Evolutionary conservation across 2,113 vertebrate genomes (phyloP), one percentile per base, ranked within the genome.

Genomic region (Cavia porcellus): DNA sequence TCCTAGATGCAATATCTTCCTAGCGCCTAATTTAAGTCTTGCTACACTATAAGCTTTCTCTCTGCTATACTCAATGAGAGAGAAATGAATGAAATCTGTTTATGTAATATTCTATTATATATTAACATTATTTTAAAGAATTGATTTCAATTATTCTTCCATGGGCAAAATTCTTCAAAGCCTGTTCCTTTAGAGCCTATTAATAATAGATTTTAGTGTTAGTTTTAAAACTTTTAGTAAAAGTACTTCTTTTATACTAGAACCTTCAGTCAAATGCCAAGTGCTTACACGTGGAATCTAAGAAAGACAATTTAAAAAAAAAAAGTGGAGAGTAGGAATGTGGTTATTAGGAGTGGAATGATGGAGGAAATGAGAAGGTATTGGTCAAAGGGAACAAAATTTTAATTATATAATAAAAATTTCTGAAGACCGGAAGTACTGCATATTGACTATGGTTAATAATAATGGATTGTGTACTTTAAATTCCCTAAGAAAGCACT

Each of bases 111-210:
- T 68, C 14, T 35, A 68, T n/a, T 20, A 4, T 66, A 45, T 47
- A 55, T 38, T 89, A 80, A 61, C 12, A 83, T 85, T 66, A 50
- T 66, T 90, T 82, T 20, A 90, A 81, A 64, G 32, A 30, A 14
- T 77, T 28, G 84, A 87, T 50, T 61, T 84, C 8, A 86, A 62
- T 82, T 92, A 95, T 79, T 79, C 47, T 89, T 92, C 87, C 47
- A 35, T 7, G 24, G 24, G 7, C 9, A 80, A 88, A 92, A 90
- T 85, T 81, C 64, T 86, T 13, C 42, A 91, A 88, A 79, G 9
- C 2, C 7, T 68, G 47, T 91, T 77, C 2, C n/a, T 83, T 88
- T 77, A 74, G 24, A 14, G 1, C 61, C 17, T 82, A 10, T 89
- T 74, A 38, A n/a, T 66, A 66, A 81, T 52, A 52, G 50, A 52